These are phyloP conservation scores for Colletes gigas DNA, from an alignment of 1,140 invertebrate genomes.

Conservation along the genomic window DNA sequence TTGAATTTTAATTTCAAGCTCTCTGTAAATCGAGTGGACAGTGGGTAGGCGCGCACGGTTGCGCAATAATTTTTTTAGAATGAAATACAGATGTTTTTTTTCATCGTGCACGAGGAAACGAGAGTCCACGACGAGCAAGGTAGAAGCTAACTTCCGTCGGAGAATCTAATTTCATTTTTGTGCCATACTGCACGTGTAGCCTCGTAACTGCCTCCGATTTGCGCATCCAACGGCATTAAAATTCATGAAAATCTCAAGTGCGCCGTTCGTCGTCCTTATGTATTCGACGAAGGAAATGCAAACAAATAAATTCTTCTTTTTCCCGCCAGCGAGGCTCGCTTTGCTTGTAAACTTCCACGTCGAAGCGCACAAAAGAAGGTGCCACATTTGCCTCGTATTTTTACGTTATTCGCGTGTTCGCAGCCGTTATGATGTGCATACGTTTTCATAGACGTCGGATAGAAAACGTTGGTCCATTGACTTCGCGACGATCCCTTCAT, in stretches of 20 bases:
- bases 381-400: background rate
- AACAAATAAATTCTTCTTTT: slow-evolving; percentile 1
- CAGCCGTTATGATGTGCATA: background rate
- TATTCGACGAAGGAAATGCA: slow-evolving; percentile 4
- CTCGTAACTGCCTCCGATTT: slow-evolving; percentile 3
- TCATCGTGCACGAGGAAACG: background rate
- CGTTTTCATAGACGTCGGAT: too few species aligned
- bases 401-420: background rate
- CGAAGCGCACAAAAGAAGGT: background rate
- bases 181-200: background rate
- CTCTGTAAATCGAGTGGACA: background rate
- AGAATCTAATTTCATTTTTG: slow-evolving; percentile 9
- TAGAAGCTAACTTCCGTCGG: background rate
- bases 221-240: slow-evolving; percentile 21
- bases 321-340: background rate
- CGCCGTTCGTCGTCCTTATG: background rate
- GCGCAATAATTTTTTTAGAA: background rate
- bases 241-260: slow-evolving; percentile 36
- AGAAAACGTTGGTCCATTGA: too few species aligned
- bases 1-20: background rate
- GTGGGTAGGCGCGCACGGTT: too few species aligned
- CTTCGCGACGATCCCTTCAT: too few species aligned
- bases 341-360: background rate
- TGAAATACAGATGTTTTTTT: background rate
- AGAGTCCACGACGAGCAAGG: too few species aligned